Conservation (phyloP, 2,888 invertebrate genomes). For the Conistra vaccinii region DNA sequence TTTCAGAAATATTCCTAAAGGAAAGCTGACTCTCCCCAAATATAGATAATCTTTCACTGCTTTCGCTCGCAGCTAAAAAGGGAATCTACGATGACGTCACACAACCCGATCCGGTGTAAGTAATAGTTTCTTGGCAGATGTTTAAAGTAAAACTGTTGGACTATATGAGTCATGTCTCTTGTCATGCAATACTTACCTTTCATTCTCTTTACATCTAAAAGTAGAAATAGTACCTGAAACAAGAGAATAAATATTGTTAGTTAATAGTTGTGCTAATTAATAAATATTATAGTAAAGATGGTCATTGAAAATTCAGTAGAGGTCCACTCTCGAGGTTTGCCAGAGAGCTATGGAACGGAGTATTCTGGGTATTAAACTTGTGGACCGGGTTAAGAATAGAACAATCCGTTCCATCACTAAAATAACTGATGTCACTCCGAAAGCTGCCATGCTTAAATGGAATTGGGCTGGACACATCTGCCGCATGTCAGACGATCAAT, state of each 20-base stretch:
- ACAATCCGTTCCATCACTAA: too few species aligned
- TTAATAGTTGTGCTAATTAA: not conserved
- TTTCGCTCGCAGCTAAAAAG: constrained; percentile 44
- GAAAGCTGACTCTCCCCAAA: not conserved
- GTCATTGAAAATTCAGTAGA: too few species aligned
- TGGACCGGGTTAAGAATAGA: too few species aligned
- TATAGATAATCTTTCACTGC: constrained; percentile 27
- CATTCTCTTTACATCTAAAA: constrained; percentile 2
- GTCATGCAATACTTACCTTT: constrained; percentile 40
- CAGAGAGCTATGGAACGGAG: too few species aligned
- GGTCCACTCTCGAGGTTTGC: too few species aligned
- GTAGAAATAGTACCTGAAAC: constrained; percentile 40
- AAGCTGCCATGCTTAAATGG: too few species aligned
- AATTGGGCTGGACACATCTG: too few species aligned
- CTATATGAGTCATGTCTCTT: constrained; percentile 38
- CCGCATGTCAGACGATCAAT: too few species aligned
- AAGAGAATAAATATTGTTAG: constrained; percentile 13
- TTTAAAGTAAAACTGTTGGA: constrained; percentile 29
- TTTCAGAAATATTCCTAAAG: too few species aligned
- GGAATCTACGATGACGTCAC: constrained; percentile 43
- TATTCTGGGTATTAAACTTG: too few species aligned
- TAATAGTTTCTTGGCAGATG: constrained; percentile 53
- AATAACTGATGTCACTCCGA: too few species aligned
- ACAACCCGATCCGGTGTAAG: constrained; percentile 24
- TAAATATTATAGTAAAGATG: not conserved